Base-by-base conservation (phyloP, 2,888 invertebrate genomes). In the Tiphia femorata region DNA sequence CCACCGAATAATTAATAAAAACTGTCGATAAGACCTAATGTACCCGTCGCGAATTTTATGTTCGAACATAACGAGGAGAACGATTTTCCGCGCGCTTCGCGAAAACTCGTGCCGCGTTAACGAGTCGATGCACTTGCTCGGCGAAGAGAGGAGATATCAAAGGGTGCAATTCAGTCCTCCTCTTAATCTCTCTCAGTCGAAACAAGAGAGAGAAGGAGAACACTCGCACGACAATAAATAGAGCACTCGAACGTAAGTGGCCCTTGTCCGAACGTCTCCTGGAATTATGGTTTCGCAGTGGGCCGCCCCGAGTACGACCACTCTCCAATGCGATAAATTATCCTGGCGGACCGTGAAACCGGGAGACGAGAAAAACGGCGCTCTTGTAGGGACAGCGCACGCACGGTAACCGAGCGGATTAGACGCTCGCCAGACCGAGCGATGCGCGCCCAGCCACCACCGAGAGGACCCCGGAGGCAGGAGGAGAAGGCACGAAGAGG, bases 201-300 rank as follows among this genome's bases (percentile, higher is more conserved):
- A 58, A 58, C n/a, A n/a, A n/a, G n/a, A n/a, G n/a, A n/a, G n/a
- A n/a, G n/a, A n/a, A n/a, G n/a, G n/a, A n/a, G n/a, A n/a, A n/a
- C n/a, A n/a, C n/a, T 60, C 59, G 50, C 59, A 43, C 47, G 51
- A 47, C 46, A 58, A 66, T 66, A 61, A 67, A 67, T 61, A 64
- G 58, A 60, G 43, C 59, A 38, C 47, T 56, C 40, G 50, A 42
- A 25, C 29, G 38, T 64, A 66, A 64, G 64, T 54, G 62, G 53
- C 47, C 33, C 57, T 61, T 64, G 58, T 64, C 58, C 43, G 47
- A 38, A 37, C 43, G 55, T 62, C 62, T 56, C 33, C 47, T 58
- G 56, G 54, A 62, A 57, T 59, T 62, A 64, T 54, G 58, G 49
- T 37, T 38, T 40, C 49, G 27, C 33, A 33, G 50, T 30, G 29